A percentile compares a stretch with the other conserved stretches of the same genome.
Evolutionary conservation across 2,797 vertebrate species (phyloP).

Genomic region (Catamblyrhynchus diadema): DNA sequence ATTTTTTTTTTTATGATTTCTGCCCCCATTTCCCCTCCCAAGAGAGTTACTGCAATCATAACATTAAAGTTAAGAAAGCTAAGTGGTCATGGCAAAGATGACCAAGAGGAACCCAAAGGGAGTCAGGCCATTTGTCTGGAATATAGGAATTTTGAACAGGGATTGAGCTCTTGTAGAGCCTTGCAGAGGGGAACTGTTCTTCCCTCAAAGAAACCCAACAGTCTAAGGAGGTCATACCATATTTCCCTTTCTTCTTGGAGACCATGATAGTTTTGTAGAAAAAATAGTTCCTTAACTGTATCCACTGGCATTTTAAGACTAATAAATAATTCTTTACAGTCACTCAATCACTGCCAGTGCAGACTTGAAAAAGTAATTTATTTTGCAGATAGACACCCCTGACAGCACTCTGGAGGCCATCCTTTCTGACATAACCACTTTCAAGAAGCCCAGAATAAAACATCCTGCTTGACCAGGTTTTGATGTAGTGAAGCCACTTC

Average conservation of each 20-base stretch:
- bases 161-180: not conserved
- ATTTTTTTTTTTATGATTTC: not conserved
- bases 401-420: conserved; percentile 2
- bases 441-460: not conserved
- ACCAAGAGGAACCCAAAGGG: not conserved
- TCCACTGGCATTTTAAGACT: conserved; percentile 27
- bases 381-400: conserved; percentile 40
- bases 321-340: conserved; percentile 57
- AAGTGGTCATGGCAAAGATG: not conserved
- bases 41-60: not conserved
- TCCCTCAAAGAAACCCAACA: not conserved
- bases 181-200: not conserved
- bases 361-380: conserved; percentile 36
- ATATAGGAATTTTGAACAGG: not conserved
- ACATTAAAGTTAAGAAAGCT: not conserved
- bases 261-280: not conserved
- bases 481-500: not conserved
- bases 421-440: not conserved
- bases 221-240: not conserved
- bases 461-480: not conserved
- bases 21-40: accelerated
- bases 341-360: conserved; percentile 29
- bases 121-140: not conserved
- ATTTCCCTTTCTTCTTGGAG: not conserved
- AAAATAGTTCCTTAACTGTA: conserved; percentile 23